These are phyloP conservation scores for Mellilla xanthometata DNA, from an alignment of 2,888 invertebrate species.

Conservation along the genomic window DNA sequence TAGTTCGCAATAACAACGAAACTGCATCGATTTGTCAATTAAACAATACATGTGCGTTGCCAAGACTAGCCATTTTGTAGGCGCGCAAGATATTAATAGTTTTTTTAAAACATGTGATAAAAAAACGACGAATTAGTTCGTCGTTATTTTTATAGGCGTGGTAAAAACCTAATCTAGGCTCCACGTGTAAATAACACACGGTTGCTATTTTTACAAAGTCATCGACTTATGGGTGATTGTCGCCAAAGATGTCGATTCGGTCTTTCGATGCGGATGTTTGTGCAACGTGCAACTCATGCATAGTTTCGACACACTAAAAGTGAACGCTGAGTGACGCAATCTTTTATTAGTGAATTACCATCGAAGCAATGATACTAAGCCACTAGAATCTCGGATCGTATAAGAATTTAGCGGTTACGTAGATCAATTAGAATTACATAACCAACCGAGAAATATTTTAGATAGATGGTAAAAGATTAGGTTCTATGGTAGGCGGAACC, in stretches of 20 bases:
- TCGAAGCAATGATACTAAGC: slow-evolving; percentile 51
- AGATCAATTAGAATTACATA: slow-evolving; percentile 33
- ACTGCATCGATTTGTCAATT: slow-evolving; percentile 19
- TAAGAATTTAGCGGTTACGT: slow-evolving; percentile 36
- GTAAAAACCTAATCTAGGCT: slow-evolving; percentile 19
- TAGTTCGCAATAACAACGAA: slow-evolving; percentile 12
- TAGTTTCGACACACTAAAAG: slow-evolving; percentile 73
- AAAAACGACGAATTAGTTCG: no score
- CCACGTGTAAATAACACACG: slow-evolving; percentile 24
- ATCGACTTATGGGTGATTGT: slow-evolving; percentile 42
- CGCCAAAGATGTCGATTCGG: slow-evolving; percentile 38
- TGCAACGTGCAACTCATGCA: slow-evolving; percentile 71
- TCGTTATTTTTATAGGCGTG: slow-evolving; percentile 19
- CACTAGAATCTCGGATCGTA: slow-evolving; percentile 42
- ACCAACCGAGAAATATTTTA: no score
- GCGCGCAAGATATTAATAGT: slow-evolving; percentile 19
- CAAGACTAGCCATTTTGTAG: slow-evolving; percentile 8
- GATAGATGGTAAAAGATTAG: no score
- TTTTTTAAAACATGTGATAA: slow-evolving; percentile 22
- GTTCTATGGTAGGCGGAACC: no score
- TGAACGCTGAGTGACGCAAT: slow-evolving; percentile 71
- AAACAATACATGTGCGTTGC: slow-evolving; percentile 13
- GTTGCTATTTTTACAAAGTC: slow-evolving; percentile 27
- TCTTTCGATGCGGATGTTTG: slow-evolving; percentile 69
- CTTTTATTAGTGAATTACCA: slow-evolving; percentile 63